These are phyloP conservation scores for Perizoma affinitatum DNA, from an alignment of 2,888 invertebrate genomes.

Conservation along the genomic window DNA sequence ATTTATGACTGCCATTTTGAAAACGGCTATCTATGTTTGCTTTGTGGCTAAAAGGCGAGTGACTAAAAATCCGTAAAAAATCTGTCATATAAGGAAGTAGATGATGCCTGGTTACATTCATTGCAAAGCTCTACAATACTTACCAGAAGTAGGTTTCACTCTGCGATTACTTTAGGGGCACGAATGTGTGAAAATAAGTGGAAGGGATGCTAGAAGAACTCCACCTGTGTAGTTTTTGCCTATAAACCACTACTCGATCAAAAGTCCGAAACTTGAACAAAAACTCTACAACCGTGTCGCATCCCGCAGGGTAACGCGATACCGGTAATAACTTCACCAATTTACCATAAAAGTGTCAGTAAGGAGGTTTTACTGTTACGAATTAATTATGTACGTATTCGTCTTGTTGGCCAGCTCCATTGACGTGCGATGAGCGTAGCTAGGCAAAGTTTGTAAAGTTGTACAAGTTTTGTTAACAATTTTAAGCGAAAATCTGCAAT, in stretches of 20 bases:
- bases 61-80: too few species aligned
- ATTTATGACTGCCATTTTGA: background rate
- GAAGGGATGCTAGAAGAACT: too few species aligned
- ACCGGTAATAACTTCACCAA: conserved; percentile 13
- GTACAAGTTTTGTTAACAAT: background rate
- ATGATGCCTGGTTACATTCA: background rate
- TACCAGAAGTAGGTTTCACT: too few species aligned
- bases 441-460: background rate
- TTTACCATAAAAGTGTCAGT: conserved; percentile 11
- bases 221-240: too few species aligned
- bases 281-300: background rate
- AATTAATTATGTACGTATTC: conserved; percentile 21
- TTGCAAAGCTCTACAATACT: background rate
- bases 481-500: too few species aligned
- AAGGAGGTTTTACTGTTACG: conserved; percentile 17
- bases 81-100: too few species aligned
- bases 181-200: too few species aligned
- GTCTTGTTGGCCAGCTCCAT: conserved; percentile 1
- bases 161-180: too few species aligned
- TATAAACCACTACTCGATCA: background rate
- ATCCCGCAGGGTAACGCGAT: conserved; percentile 14
- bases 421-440: background rate
- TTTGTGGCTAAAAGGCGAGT: background rate
- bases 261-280: conserved; percentile 5
- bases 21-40: background rate